A percentile compares a stretch with the other conserved stretches of the same genome.
These are phyloP conservation scores for Galerucella nymphaeae DNA, from an alignment of 2,888 invertebrate genomes.

Conservation along the genomic window DNA sequence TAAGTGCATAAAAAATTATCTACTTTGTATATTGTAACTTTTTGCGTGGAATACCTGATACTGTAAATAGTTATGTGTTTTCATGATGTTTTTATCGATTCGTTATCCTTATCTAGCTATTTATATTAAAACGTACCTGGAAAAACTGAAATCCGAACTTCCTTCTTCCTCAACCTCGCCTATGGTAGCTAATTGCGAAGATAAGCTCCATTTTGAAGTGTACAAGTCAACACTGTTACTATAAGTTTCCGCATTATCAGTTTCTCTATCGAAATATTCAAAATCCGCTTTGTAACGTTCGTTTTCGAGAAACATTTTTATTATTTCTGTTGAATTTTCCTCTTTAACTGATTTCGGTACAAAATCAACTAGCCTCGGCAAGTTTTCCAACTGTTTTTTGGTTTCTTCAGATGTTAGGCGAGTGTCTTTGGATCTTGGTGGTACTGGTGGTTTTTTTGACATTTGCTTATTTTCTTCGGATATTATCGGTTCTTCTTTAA, in stretches of 20 bases:
- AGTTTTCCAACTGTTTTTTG: conserved; percentile 54
- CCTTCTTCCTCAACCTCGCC: conserved; percentile 75
- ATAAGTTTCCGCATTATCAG: conserved; percentile 50
- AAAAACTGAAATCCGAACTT: conserved; percentile 39
- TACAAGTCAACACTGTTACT: conserved; percentile 58
- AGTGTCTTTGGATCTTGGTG: conserved; percentile 57
- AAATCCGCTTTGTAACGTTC: conserved; percentile 55
- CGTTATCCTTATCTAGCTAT: conserved; percentile 2
- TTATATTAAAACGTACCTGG: conserved; percentile 40
- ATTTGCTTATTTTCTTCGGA: conserved; percentile 40
- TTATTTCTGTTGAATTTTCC: conserved; percentile 64
- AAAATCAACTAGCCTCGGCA: conserved; percentile 79
- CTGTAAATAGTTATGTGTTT: background rate
- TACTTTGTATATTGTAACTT: background rate
- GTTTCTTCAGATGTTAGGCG: conserved; percentile 40
- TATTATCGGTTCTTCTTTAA: conserved; percentile 42
- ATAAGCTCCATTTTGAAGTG: conserved; percentile 68
- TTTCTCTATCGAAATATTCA: conserved; percentile 46
- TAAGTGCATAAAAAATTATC: background rate
- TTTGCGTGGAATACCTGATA: background rate
- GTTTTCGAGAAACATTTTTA: conserved; percentile 59
- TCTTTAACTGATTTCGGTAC: conserved; percentile 70
- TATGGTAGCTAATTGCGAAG: conserved; percentile 75
- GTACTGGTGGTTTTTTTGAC: conserved; percentile 56
- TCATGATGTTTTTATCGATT: background rate